Base-by-base conservation (phyloP, 2,888 invertebrate genomes). In the Drosophila atripex region DNA sequence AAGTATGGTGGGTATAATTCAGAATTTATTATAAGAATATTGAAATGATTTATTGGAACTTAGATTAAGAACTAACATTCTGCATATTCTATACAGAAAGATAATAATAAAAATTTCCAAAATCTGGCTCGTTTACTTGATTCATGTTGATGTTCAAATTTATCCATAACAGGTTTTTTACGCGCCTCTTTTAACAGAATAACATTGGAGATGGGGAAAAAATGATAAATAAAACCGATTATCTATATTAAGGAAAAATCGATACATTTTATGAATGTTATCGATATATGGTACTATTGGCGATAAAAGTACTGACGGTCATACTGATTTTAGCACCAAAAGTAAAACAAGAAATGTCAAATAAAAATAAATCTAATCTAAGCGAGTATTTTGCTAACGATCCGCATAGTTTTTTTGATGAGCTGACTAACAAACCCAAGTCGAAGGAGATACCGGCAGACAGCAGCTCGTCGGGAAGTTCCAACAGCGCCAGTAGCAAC, bases 351-450 rank as follows among this genome's bases (percentile, higher is more conserved):
- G 57, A 57, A 38, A 64, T 64, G 63, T 65, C 63, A 30, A 45
- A 69, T 39, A 69, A 47, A 55, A 63, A 41, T 43, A 43, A 43
- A 43, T 16, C 28, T 7, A 58, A 58, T 51, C 59, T 92, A 28
- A 91, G 92, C 85, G 91, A 92, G 77, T 92, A 92, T 75, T 92
- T 92, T 75, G 90, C 89, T 4, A 90, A 91, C 76, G 91, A 92
- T 87, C 91, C 91, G 8, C 91, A 91, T 12, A 91, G 91, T 78
- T 91, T 91, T 56, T 92, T 92, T 73, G 92, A 92, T 87, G 90
- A 92, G 76, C 69, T 92, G 51, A 64, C 78, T 25, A 74, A 43
- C n/a, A 80, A 83, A 47, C 14, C 61, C 14, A 77, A 75, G 41
- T 7, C 57, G 53, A 71, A 55, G 60, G 73, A 75, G 38, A 11